These are phyloP conservation scores for Acipenser oxyrinchus DNA, from an alignment of 2,797 vertebrate genomes.

Conservation along the genomic window DNA sequence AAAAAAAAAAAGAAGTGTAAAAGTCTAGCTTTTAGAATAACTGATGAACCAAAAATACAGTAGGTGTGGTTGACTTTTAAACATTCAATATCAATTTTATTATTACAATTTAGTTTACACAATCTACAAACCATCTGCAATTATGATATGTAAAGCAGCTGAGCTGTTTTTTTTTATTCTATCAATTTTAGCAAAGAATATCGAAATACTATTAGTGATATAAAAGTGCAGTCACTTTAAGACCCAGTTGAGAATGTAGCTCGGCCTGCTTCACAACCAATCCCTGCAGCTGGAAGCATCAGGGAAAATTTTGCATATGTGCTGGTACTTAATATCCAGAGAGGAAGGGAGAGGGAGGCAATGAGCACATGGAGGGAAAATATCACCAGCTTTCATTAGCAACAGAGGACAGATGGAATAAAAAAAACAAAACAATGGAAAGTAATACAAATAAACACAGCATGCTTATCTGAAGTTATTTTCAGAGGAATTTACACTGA, in stretches of 20 bases:
- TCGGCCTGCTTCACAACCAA: neutral
- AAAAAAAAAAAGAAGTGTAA: too few species aligned
- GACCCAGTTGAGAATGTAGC: constrained; percentile 1
- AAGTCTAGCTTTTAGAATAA: too few species aligned
- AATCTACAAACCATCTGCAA: too few species aligned
- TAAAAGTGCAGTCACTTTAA: neutral
- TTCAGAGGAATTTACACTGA: neutral
- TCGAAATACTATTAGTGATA: neutral
- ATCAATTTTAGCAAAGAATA: too few species aligned
- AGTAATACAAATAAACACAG: neutral
- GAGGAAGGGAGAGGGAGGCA: neutral
- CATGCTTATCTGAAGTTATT: neutral
- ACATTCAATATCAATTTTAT: too few species aligned
- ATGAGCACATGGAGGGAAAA: neutral
- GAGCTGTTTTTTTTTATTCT: too few species aligned
- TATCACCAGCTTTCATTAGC: neutral
- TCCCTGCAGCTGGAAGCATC: constrained; percentile 6
- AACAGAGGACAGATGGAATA: neutral
- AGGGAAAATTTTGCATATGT: constrained; percentile 2
- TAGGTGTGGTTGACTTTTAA: too few species aligned
- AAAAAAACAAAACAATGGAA: neutral
- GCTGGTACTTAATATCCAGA: constrained; percentile 8
- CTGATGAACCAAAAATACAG: too few species aligned
- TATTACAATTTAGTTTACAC: too few species aligned
- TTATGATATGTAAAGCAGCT: too few species aligned